A percentile compares a stretch with the other conserved stretches of the same genome.
phyloP scores from a whole-genome alignment of 2,888 invertebrate genomes.

The Cinara cedri region DNA sequence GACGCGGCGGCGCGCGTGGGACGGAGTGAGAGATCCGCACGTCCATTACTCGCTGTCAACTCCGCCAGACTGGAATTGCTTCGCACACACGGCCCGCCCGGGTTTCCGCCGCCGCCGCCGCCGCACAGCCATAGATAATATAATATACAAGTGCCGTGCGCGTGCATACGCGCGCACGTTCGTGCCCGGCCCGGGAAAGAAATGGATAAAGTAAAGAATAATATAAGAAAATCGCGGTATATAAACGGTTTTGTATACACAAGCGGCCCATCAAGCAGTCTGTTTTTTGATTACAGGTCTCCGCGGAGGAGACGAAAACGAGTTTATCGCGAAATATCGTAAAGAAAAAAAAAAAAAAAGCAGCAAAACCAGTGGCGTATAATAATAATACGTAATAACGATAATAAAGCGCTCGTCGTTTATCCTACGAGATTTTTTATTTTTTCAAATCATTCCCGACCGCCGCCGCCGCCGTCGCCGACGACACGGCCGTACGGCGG shows the following conservation, averaged over 20 bases:
- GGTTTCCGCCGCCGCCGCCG: background rate
- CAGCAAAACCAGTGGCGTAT: too few relatives aligned
- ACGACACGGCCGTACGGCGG: too few relatives aligned
- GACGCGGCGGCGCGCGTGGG: background rate
- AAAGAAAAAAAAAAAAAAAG: background rate
- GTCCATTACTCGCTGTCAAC: constrained; percentile 57
- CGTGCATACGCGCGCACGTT: background rate
- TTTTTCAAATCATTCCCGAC: too few relatives aligned
- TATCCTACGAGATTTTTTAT: too few relatives aligned
- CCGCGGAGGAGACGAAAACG: constrained; percentile 15
- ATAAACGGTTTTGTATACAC: constrained; percentile 19
- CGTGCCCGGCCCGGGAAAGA: background rate
- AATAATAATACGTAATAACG: too few relatives aligned
- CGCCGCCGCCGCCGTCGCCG: too few relatives aligned
- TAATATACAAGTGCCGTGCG: constrained; percentile 12
- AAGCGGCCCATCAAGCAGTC: constrained; percentile 9
- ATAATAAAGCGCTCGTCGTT: too few relatives aligned
- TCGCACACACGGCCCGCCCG: constrained; percentile 24
- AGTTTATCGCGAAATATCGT: constrained; percentile 28
- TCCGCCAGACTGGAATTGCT: constrained; percentile 47
- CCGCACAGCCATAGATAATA: constrained; percentile 6
- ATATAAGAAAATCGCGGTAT: background rate
- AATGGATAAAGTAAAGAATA: constrained; percentile 8
- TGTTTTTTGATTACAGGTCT: constrained; percentile 27
- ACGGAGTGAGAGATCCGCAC: constrained; percentile 8